phyloP scores from a whole-genome alignment of 2,797 vertebrate genomes.

The Pipistrellus pygmaeus region DNA sequence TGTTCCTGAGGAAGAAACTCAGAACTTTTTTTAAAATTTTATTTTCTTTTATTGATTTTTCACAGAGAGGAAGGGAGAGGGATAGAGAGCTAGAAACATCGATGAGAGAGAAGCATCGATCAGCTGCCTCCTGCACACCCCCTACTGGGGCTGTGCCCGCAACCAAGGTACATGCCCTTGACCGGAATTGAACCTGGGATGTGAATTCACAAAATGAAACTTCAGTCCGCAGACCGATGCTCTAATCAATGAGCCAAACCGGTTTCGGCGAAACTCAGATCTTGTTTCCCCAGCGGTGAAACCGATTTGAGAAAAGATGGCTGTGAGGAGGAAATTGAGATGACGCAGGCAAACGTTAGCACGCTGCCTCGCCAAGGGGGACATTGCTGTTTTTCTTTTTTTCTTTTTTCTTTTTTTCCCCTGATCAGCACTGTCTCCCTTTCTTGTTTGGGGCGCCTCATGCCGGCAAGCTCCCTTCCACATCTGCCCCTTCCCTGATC shows the following conservation, averaged over 20 bases:
- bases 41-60: too few relatives aligned
- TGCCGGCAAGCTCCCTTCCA: not conserved
- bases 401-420: not conserved
- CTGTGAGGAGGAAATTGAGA: not conserved
- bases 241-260: too few relatives aligned
- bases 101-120: too few relatives aligned
- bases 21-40: not conserved
- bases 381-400: not conserved
- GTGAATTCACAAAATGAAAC: too few relatives aligned
- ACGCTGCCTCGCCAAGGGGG: rapidly evolving
- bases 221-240: too few relatives aligned
- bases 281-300: not conserved
- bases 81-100: too few relatives aligned
- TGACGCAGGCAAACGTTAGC: not conserved
- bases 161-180: too few relatives aligned
- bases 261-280: not conserved
- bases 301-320: not conserved
- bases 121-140: too few relatives aligned
- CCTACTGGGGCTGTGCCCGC: too few relatives aligned
- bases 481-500: not conserved
- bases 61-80: too few relatives aligned
- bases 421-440: not conserved
- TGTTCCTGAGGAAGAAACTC: not conserved
- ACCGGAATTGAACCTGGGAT: too few relatives aligned
- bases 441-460: not conserved